These are phyloP conservation scores for Ispidina lecontei DNA, from an alignment of 2,797 vertebrate genomes.

Conservation along the genomic window DNA sequence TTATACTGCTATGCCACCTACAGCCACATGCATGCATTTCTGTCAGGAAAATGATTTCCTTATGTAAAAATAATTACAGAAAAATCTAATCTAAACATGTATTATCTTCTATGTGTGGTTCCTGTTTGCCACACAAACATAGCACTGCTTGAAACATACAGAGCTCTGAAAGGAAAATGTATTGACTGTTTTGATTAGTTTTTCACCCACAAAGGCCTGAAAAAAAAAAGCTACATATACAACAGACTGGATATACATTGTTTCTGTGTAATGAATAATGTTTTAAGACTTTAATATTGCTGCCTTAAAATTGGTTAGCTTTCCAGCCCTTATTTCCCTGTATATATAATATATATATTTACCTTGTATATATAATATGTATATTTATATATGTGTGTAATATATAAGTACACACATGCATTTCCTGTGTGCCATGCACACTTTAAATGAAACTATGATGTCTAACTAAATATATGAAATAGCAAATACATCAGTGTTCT, in stretches of 20 bases:
- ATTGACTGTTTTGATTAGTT: not conserved
- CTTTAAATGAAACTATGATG: not conserved
- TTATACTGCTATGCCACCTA: constrained; percentile 72
- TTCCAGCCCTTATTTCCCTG: not conserved
- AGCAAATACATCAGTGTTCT: not conserved
- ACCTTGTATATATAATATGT: not conserved
- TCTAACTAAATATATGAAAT: constrained; percentile 22
- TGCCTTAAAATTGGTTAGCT: not conserved
- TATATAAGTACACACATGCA: not conserved
- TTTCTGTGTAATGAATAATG: not conserved
- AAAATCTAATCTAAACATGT: not conserved
- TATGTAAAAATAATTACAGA: constrained; percentile 8
- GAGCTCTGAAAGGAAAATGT: not conserved
- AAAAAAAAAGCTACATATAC: not conserved
- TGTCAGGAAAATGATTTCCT: constrained; percentile 16
- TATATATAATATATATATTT: not conserved
- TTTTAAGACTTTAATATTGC: not conserved
- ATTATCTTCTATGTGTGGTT: not conserved
- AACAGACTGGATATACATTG: not conserved
- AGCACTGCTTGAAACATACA: not conserved
- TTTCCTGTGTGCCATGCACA: not conserved
- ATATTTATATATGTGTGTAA: too few species aligned
- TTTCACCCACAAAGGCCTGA: not conserved
- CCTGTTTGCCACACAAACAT: not conserved
- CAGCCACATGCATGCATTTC: constrained; percentile 61